Evolutionary conservation across 23 tunicate species (phyloP), one percentile per base, ranked within the genome.

Genomic region (Corella eumyota): DNA sequence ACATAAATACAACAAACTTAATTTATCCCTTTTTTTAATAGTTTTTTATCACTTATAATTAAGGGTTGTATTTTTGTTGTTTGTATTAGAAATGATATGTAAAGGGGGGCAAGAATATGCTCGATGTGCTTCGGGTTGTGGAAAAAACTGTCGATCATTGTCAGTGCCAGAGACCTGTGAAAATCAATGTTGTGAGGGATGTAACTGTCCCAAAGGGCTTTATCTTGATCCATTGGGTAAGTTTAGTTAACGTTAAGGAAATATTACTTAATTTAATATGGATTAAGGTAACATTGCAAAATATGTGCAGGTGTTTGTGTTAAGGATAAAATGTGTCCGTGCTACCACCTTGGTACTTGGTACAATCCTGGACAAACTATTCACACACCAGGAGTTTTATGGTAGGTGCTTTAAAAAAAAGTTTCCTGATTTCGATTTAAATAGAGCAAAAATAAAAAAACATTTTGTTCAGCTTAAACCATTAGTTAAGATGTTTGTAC

Each of bases 361-460:
- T 76, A 58, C 50, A 49, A 68, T 0, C 83, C 83, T 5, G 83
- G 83, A 1, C 74, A 76, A 60, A 76, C 74, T 13, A 32, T 76
- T 23, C 74, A 51, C 45, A 29, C 71, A 35, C 66, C 63, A 4
- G 74, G 83, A 45, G 58, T 67, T 2, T 50, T 76, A 62, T 76
- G 83, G 83, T 76, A 40, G 31, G 70, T 32, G 3, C 19, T 17
- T 19, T 51, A n/a, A n/a, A n/a, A n/a, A n/a, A n/a, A n/a, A n/a
- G n/a, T n/a, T n/a, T n/a, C n/a, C n/a, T n/a, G n/a, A n/a, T n/a
- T n/a, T n/a, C n/a, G n/a, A n/a, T n/a, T n/a, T n/a, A n/a, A n/a
- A n/a, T n/a, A n/a, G n/a, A n/a, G n/a, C n/a, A n/a, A n/a, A n/a
- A n/a, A n/a, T n/a, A n/a, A n/a, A n/a, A n/a, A n/a, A n/a, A n/a